phyloP scores from a whole-genome alignment of 2,888 invertebrate genomes.

The Drosophila macrospina region DNA sequence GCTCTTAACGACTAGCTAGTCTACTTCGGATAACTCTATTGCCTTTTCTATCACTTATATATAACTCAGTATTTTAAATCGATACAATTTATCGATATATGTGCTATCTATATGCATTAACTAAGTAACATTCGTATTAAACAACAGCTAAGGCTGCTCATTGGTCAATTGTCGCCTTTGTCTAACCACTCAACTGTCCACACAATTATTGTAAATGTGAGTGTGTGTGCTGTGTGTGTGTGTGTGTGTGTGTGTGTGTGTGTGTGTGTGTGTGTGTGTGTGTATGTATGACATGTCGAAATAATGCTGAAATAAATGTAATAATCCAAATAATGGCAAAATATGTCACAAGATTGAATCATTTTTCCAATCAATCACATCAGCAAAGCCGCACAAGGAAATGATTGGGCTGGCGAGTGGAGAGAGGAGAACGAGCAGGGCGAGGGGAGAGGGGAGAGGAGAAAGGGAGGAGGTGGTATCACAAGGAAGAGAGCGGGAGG shows the following conservation, averaged over 20 bases:
- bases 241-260: conserved; percentile 18
- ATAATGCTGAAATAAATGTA: conserved; percentile 41
- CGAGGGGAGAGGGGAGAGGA: background rate
- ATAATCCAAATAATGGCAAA: conserved; percentile 61
- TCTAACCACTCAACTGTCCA: conserved; percentile 7
- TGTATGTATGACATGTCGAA: conserved; percentile 24
- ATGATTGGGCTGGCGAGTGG: conserved; percentile 3
- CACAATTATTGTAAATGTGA: conserved; percentile 22
- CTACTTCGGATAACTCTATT: too few species aligned
- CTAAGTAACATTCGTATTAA: background rate
- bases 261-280: conserved; percentile 17
- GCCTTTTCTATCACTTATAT: too few species aligned
- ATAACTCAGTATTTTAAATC: background rate
- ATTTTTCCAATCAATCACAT: conserved; percentile 83
- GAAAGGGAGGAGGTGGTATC: background rate
- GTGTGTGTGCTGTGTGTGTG: conserved; percentile 6
- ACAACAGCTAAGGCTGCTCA: background rate
- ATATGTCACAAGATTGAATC: conserved; percentile 74
- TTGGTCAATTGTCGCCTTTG: conserved; percentile 1
- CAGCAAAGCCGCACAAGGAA: conserved; percentile 51
- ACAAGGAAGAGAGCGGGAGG: background rate
- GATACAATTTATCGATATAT: conserved; percentile 4
- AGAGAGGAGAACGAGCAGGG: background rate
- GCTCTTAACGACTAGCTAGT: too few species aligned
- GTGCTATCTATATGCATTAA: background rate